phyloP scores from a whole-genome alignment of 2,797 vertebrate species.

The Oreonectes daqikongensis region DNA sequence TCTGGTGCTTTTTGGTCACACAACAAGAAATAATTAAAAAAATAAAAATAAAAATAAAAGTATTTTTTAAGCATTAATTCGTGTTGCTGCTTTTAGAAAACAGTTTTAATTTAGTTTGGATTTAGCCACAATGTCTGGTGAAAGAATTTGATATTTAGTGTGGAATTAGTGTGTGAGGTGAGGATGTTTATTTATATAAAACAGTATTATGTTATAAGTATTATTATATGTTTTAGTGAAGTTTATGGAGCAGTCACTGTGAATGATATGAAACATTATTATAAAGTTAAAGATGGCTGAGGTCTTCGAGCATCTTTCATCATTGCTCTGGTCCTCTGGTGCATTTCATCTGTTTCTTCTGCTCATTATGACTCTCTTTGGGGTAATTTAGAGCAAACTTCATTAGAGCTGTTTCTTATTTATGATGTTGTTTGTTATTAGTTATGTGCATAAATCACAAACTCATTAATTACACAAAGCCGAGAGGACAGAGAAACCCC shows the following conservation, averaged over 20 bases:
- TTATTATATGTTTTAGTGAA: not conserved
- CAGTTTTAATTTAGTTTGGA: not conserved
- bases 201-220: too few species aligned
- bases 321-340: not conserved
- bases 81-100: not conserved
- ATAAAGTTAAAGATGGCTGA: not conserved
- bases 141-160: not conserved
- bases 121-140: not conserved
- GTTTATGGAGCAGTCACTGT: not conserved
- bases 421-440: constrained; percentile 42
- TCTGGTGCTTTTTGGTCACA: too few species aligned
- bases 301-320: not conserved
- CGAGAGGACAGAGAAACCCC: constrained; percentile 14
- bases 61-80: not conserved
- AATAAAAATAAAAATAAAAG: too few species aligned
- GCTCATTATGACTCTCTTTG: not conserved
- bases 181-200: not conserved
- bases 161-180: not conserved
- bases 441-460: constrained; percentile 46
- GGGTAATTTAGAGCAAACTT: constrained; percentile 17
- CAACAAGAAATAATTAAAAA: too few species aligned
- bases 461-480: constrained; percentile 43
- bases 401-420: constrained; percentile 34
- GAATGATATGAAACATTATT: not conserved
- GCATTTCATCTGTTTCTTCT: not conserved